These are phyloP conservation scores for Ormyrus rosae DNA, from an alignment of 2,888 invertebrate species.

Conservation along the genomic window DNA sequence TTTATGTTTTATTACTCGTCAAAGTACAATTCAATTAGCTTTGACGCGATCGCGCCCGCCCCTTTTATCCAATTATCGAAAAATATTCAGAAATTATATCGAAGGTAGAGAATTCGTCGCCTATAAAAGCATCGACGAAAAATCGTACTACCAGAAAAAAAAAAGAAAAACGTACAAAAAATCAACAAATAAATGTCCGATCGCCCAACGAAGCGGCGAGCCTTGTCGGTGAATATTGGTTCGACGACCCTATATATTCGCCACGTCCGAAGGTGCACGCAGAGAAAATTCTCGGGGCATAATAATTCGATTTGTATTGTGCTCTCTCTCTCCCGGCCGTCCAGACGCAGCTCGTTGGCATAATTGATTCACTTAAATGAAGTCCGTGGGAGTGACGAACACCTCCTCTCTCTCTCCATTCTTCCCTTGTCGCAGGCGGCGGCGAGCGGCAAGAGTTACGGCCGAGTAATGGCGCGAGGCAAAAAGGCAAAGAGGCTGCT, in stretches of 20 bases:
- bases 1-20: too few relatives aligned
- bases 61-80: too few relatives aligned
- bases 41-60: too few relatives aligned
- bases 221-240: constrained; percentile 51
- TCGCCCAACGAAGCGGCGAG: too few relatives aligned
- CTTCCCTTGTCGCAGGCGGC: constrained; percentile 1
- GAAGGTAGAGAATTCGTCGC: too few relatives aligned
- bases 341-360: constrained; percentile 65
- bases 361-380: constrained; percentile 68
- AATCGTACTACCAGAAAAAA: too few relatives aligned
- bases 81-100: too few relatives aligned
- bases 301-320: constrained; percentile 69
- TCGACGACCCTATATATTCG: constrained; percentile 61
- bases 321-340: constrained; percentile 34
- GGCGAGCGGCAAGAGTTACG: not conserved
- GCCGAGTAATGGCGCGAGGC: not conserved
- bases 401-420: constrained; percentile 52
- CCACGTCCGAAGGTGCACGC: not conserved
- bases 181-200: too few relatives aligned
- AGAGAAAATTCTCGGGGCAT: constrained; percentile 60
- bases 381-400: constrained; percentile 62
- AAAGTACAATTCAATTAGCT: too few relatives aligned
- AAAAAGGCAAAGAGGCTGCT: too few relatives aligned
- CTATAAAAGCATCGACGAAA: too few relatives aligned
- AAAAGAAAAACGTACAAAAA: too few relatives aligned